Conservation (phyloP, 2,888 invertebrate species). For the Drosophila anomalata region DNA sequence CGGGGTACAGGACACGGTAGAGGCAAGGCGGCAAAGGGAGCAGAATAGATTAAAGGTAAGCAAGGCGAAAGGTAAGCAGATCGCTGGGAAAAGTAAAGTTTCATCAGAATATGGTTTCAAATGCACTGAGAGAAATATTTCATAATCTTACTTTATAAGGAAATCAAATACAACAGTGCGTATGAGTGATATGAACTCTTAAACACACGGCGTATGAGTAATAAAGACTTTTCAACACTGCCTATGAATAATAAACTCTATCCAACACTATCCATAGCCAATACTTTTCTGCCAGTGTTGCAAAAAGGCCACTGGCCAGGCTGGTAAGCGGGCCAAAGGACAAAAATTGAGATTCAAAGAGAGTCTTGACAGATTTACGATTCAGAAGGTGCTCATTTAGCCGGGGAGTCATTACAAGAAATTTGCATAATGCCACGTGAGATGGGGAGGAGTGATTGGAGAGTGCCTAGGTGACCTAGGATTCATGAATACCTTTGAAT, state of each 20-base stretch:
- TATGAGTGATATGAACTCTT: neutral
- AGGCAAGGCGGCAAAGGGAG: neutral
- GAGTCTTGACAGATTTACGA: constrained; percentile 32
- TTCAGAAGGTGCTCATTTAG: constrained; percentile 38
- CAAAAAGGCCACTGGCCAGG: neutral
- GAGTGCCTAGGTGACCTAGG: neutral
- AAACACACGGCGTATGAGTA: neutral
- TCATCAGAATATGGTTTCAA: neutral
- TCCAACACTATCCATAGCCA: neutral
- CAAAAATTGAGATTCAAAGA: constrained; percentile 4
- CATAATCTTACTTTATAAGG: no score
- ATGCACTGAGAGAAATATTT: neutral
- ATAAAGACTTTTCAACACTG: neutral
- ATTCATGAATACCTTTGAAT: constrained; percentile 29
- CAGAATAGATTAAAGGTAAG: constrained; percentile 19
- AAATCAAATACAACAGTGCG: neutral
- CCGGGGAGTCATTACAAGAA: constrained; percentile 16
- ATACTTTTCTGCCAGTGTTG: neutral
- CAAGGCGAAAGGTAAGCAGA: constrained; percentile 2
- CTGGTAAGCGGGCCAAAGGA: neutral
- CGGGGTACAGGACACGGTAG: neutral
- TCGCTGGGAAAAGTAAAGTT: neutral
- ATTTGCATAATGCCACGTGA: constrained; percentile 30
- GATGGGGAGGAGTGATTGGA: neutral
- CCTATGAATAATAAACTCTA: neutral